Evolutionary conservation across 2,113 vertebrate species (phyloP).

Genomic region (Solea senegalensis): DNA sequence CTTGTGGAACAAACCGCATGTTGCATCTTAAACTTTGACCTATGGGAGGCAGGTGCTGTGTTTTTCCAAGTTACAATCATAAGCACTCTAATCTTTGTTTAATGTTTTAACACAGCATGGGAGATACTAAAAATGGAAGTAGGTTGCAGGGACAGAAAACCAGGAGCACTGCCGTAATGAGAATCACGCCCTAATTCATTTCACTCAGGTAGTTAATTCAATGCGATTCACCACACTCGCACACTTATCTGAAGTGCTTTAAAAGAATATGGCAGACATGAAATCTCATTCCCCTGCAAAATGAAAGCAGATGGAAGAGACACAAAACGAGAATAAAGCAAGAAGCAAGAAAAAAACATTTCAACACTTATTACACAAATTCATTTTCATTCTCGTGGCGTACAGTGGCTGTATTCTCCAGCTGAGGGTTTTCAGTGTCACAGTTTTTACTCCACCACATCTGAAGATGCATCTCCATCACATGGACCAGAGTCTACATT

Average conservation of each 20-base stretch:
- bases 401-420: neutral
- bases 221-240: constrained; percentile 53
- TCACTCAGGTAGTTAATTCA: constrained; percentile 64
- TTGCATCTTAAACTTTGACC: neutral
- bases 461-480: no score
- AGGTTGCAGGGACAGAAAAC: neutral
- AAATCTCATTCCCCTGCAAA: constrained; percentile 53
- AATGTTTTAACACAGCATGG: constrained; percentile 31
- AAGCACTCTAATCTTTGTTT: constrained; percentile 31
- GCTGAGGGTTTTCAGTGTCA: neutral
- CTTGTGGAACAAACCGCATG: no score
- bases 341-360: constrained; percentile 22
- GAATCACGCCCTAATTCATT: constrained; percentile 55
- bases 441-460: neutral
- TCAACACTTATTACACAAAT: constrained; percentile 47
- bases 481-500: no score
- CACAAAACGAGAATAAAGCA: constrained; percentile 8
- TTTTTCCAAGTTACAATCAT: neutral
- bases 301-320: constrained; percentile 35
- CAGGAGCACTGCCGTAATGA: constrained; percentile 27
- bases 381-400: constrained; percentile 15
- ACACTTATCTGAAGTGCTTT: constrained; percentile 56
- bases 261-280: constrained; percentile 37
- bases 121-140: constrained; percentile 31
- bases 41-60: neutral